Base-by-base conservation (phyloP, 1,140 invertebrate species). In the Liolophura sinensis region DNA sequence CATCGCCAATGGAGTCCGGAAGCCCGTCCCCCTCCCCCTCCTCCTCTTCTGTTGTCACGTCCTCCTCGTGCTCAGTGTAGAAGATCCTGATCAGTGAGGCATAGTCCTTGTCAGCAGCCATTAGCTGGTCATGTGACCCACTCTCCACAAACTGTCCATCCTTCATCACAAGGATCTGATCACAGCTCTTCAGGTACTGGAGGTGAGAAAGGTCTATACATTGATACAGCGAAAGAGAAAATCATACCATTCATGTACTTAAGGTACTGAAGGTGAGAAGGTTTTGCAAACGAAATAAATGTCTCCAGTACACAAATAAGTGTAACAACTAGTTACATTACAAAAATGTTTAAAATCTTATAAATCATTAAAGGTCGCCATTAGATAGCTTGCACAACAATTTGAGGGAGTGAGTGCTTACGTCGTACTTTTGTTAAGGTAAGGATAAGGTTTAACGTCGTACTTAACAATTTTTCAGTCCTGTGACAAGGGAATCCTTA, bases 141-240 rank as follows among this genome's bases (percentile, higher is more conserved):
- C 72, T 55, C 61, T 85, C 83, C 24, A 70, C 56, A 9, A 86
- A 80, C 25, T 62, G 57, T 0, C 85, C 85, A 68, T 85, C 76
- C 62, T 80, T 79, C 64, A 87, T 67, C 16, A 85, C 75, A 67
- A 85, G 78, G 78, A 93, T 91, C 81, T 90, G 85, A 71, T 86
- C 85, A 70, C 82, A 85, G 6, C 81, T 65, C 56, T 73, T 79
- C 27, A 86, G 76, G 68, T 84, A 84, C 77, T 85, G 73, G 27
- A 77, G 31, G 9, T 3, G 9, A 9, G 31, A 40, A 5, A 40
- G 31, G 31, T 40, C 9, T n/a, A n/a, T n/a, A n/a, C 31, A 40
- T 9, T 40, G 31, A 40, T 40, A 5, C 3, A 74, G 14, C 48
- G 54, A 66, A 20, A 16, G 20, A 64, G 24, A 31, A 66, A 22